These are phyloP conservation scores for Smittia aterrima DNA, from an alignment of 2,888 invertebrate species.

Conservation along the genomic window DNA sequence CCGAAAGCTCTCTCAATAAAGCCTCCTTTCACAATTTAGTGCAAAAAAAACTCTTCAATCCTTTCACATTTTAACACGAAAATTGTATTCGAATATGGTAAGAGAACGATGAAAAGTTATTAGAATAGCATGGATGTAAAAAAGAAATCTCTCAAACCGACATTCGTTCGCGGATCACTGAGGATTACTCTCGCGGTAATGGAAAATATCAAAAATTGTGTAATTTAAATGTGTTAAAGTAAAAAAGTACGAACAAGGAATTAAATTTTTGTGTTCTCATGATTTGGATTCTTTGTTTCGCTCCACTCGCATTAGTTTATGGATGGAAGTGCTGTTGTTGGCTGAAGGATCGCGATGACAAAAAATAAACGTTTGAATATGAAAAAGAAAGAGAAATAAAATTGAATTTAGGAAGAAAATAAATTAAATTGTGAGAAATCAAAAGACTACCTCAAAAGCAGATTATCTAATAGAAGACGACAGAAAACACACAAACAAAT, in stretches of 20 bases:
- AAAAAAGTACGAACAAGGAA: neutral
- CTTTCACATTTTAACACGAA: neutral
- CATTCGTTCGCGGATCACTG: too few relatives aligned
- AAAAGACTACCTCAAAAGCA: conserved; percentile 22
- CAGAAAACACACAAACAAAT: neutral
- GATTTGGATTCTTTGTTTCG: neutral
- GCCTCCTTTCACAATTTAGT: neutral
- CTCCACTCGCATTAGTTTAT: neutral
- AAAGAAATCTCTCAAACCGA: neutral
- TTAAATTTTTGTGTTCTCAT: neutral
- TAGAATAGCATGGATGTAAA: conserved; percentile 11
- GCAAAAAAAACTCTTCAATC: neutral
- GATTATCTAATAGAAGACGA: neutral
- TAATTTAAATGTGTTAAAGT: conserved; percentile 14
- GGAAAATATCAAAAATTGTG: conserved; percentile 9
- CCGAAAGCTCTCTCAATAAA: too few relatives aligned
- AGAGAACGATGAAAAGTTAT: neutral
- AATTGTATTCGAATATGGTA: conserved; percentile 13
- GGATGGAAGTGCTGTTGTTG: neutral
- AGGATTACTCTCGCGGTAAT: neutral
- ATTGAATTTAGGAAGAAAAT: conserved; percentile 15
- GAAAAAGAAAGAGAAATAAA: neutral
- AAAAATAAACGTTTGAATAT: neutral
- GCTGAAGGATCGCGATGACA: conserved; percentile 1
- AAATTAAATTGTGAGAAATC: conserved; percentile 16